Base-by-base conservation (phyloP, 1,140 invertebrate species). In the Drosophila arizonae region DNA sequence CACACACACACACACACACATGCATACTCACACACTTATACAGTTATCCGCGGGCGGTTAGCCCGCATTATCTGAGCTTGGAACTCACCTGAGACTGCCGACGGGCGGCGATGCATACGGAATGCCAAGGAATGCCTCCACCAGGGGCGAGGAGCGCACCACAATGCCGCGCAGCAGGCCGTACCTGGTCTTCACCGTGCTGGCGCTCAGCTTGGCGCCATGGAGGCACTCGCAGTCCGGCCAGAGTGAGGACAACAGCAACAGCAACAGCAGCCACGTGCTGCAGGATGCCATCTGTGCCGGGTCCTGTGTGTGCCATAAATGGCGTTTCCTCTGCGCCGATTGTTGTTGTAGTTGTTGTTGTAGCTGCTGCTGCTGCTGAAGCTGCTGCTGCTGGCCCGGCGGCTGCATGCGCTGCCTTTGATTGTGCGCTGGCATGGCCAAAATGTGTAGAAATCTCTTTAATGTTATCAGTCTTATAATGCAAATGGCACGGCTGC, bases 121-220 rank as follows among this genome's bases (percentile, higher is more conserved):
- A 66, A 99, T 96, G 41, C 98, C 98, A 70, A 98, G 94, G 91
- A 98, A 99, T n/a, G 96, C 96, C 92, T 98, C 97, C 41, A 98
- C 97, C 28, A 96, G 94, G 28, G 94, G 95, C 82, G 95, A 94
- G 62, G 94, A 94, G 82, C 96, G 94, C 36, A 96, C 94, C 58
- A 97, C 94, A 85, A 97, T 94, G 33, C 97, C 97, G 10, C 97
- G 94, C 71, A 98, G 92, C 28, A 95, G 94, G 24, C 97, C 97
- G 93, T 98, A 98, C 90, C 97, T 96, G 54, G 97, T 98, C 72
- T 94, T 94, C 30, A 97, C 95, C 33, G 97, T 94, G 67, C 96
- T 93, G 51, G 96, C 95, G 92, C 95, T 95, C 88, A 96, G 96
- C 91, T 96, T 96, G 54, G 79, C 86, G 58, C 82, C 84, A 39